Percentiles rank a stretch among this genome's conserved stretches.
These are phyloP conservation scores for Carlito syrichta DNA, from an alignment of 2,113 vertebrate species.

Conservation along the genomic window DNA sequence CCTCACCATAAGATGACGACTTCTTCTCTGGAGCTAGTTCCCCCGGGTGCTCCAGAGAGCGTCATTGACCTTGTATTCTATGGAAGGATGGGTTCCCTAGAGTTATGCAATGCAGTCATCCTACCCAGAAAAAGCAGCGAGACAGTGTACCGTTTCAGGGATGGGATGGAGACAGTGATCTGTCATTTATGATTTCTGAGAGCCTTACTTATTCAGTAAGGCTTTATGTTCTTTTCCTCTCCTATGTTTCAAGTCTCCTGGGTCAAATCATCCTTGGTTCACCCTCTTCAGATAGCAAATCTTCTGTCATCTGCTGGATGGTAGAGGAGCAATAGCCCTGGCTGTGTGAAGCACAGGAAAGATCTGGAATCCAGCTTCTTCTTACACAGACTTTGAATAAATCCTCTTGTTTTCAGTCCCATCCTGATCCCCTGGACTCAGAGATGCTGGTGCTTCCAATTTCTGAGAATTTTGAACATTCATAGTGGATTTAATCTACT, in stretches of 20 bases:
- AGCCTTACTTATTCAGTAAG: not conserved
- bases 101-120: not conserved
- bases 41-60: not conserved
- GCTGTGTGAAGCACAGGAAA: not conserved
- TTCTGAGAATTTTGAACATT: not conserved
- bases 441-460: not conserved
- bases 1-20: not conserved
- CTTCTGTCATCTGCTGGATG: not conserved
- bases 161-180: not conserved
- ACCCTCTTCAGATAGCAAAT: not conserved
- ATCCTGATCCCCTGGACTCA: not conserved
- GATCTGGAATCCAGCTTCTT: not conserved
- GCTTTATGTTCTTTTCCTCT: not conserved
- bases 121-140: not conserved
- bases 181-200: not conserved
- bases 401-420: not conserved
- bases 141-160: accelerated
- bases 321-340: too few species aligned
- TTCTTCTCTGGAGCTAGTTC: not conserved
- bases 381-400: not conserved
- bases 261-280: not conserved
- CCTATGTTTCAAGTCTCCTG: not conserved
- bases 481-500: accelerated
- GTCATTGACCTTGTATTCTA: accelerated
- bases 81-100: not conserved